phyloP scores from a whole-genome alignment of 2,797 vertebrate species.

The Dipus sagitta region DNA sequence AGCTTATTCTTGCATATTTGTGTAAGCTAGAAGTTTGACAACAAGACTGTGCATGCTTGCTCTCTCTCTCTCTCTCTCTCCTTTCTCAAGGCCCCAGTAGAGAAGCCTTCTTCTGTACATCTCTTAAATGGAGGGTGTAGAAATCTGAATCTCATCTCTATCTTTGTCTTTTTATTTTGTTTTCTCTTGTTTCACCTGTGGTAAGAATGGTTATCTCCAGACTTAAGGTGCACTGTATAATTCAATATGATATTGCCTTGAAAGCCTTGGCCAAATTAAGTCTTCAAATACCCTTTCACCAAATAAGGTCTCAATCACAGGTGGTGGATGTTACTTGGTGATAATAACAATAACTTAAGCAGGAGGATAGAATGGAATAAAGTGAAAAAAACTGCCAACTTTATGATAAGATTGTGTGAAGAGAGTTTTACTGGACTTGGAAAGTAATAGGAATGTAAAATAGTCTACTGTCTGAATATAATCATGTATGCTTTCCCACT shows the following conservation, averaged over 20 bases:
- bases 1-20: not conserved
- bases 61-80: not conserved
- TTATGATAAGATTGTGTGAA: conserved; percentile 4
- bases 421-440: not conserved
- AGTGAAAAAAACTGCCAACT: not conserved
- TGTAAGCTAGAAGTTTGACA: not conserved
- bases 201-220: not conserved
- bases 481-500: conserved; percentile 1
- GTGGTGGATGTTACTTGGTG: not conserved
- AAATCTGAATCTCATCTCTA: not conserved
- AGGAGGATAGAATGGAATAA: not conserved
- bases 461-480: not conserved
- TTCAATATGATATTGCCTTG: not conserved
- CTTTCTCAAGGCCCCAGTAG: not conserved
- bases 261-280: not conserved
- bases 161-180: not conserved
- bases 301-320: not conserved
- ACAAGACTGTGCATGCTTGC: not conserved
- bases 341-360: not conserved
- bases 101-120: not conserved
- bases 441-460: not conserved
- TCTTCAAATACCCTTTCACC: not conserved
- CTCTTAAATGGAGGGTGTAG: not conserved
- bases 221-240: not conserved
- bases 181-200: not conserved